Percentiles rank a stretch among this genome's conserved stretches.
phyloP scores from a whole-genome alignment of 2,113 vertebrate species.

The Promerops cafer region DNA sequence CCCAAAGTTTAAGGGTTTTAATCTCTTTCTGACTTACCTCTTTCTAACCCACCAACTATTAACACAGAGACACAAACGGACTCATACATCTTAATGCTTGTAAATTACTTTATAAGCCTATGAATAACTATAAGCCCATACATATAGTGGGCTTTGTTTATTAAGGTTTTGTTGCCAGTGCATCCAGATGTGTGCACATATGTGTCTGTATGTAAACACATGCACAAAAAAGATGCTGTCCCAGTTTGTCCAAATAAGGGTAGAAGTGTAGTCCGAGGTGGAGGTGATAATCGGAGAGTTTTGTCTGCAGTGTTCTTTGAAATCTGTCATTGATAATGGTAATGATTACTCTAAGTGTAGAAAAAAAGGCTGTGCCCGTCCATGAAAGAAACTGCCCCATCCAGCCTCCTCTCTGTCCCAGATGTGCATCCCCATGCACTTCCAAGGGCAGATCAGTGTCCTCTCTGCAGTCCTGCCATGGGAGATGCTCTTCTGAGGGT shows the following conservation, averaged over 20 bases:
- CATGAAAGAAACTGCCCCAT: background rate
- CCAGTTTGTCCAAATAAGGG: background rate
- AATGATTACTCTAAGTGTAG: background rate
- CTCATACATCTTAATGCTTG: background rate
- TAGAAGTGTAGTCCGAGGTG: background rate
- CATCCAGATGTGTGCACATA: background rate
- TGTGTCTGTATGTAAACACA: background rate
- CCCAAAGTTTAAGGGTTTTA: background rate
- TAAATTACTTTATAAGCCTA: background rate
- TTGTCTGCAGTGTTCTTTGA: background rate
- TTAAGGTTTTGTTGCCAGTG: background rate
- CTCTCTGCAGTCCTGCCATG: background rate
- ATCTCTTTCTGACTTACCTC: background rate
- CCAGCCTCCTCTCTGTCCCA: background rate
- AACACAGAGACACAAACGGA: background rate
- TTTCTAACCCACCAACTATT: background rate
- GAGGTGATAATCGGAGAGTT: background rate
- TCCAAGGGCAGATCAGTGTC: background rate
- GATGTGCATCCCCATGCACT: accelerated
- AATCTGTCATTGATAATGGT: background rate
- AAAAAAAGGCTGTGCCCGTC: background rate
- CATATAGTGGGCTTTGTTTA: background rate
- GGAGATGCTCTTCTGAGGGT: background rate
- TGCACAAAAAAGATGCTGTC: background rate
- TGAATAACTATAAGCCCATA: background rate